Evolutionary conservation across 2,797 vertebrate species (phyloP).

Genomic region (Acanthurus leucopareius): DNA sequence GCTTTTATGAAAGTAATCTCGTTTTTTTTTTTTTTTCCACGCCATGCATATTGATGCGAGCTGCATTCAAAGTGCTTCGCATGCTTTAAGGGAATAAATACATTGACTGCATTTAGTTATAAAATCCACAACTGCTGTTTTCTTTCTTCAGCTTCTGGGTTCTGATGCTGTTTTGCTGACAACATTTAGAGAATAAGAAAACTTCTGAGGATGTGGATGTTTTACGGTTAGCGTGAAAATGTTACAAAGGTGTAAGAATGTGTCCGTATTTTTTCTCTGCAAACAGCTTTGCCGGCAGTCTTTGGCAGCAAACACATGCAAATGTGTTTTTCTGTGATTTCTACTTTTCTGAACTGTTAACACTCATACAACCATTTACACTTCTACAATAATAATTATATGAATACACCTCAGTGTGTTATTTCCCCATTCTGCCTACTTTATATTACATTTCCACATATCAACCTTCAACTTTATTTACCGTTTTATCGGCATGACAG

Average conservation of each 20-base stretch:
- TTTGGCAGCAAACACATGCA: background rate
- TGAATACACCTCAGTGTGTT: background rate
- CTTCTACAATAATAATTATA: background rate
- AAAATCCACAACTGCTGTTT: slow-evolving; percentile 3
- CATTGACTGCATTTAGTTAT: background rate
- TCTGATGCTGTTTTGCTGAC: slow-evolving; percentile 24
- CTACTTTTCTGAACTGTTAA: background rate
- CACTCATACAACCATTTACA: background rate
- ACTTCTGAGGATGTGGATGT: background rate
- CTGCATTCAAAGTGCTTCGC: slow-evolving; percentile 1
- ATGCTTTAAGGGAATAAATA: slow-evolving; percentile 16
- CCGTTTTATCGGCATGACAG: slow-evolving; percentile 17
- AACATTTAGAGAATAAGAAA: slow-evolving; percentile 13
- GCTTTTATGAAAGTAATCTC: background rate
- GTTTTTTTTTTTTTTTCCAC: background rate
- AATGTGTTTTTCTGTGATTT: background rate
- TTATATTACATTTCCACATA: background rate
- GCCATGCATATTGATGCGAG: slow-evolving; percentile 13
- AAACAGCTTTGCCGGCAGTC: background rate
- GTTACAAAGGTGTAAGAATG: slow-evolving; percentile 23
- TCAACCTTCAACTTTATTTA: slow-evolving; percentile 28
- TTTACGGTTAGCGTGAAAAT: slow-evolving; percentile 25
- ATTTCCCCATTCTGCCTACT: background rate
- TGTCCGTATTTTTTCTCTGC: background rate
- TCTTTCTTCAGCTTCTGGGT: background rate